Conservation (phyloP, 37 sponge, comb jelly and placozoan species). For the Petrosia ficiformis region DNA sequence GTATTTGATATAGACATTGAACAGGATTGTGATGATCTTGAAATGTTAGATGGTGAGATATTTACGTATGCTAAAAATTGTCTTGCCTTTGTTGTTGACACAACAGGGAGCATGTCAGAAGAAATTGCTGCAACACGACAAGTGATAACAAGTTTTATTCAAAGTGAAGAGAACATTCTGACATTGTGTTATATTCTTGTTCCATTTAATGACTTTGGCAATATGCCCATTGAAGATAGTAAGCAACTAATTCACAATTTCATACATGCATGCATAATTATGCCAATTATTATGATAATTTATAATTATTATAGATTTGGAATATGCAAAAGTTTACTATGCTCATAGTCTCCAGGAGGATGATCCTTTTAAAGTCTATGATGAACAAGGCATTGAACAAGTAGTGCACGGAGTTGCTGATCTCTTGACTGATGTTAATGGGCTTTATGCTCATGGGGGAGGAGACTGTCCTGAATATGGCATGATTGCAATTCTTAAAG, state of each 20-base stretch:
- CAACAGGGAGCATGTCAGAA: background rate
- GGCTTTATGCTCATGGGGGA: background rate
- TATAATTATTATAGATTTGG: no score
- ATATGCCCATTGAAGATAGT: no score
- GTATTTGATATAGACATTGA: no score
- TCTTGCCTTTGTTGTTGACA: background rate
- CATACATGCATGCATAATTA: no score
- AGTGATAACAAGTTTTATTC: background rate
- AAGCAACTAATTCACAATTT: no score
- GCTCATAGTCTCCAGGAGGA: no score
- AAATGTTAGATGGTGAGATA: no score
- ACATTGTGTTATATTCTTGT: background rate
- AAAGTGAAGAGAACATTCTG: background rate
- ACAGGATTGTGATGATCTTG: no score
- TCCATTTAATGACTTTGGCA: background rate
- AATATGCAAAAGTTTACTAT: no score
- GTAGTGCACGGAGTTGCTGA: background rate
- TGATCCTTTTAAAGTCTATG: no score
- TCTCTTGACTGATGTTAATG: background rate
- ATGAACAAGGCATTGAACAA: no score
- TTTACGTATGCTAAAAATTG: background rate
- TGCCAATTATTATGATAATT: no score
- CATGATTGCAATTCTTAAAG: background rate
- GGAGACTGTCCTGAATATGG: conserved; percentile 15
- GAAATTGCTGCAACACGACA: background rate